Evolutionary conservation across 2,888 invertebrate genomes (phyloP).

Genomic region (Drosophila ezoana): DNA sequence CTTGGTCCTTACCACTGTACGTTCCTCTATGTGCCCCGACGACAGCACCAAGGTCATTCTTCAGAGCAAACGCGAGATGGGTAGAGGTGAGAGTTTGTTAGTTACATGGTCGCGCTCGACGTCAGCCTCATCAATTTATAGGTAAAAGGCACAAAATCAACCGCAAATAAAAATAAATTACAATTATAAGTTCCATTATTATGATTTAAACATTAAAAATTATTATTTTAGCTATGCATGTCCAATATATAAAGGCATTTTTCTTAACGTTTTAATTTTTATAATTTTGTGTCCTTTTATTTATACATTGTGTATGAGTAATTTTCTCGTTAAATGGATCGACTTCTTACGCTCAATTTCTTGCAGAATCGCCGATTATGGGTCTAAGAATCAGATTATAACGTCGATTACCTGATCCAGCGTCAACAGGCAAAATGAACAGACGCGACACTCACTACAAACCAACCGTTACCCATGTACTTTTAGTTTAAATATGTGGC

Average conservation of each 20-base stretch:
- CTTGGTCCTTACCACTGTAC: constrained; percentile 89
- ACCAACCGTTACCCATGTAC: constrained; percentile 52
- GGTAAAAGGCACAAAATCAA: constrained; percentile 85
- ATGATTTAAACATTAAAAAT: constrained; percentile 19
- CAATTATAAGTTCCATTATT: constrained; percentile 24
- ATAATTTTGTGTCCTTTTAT: constrained; percentile 73
- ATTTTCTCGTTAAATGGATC: background rate
- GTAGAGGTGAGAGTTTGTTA: constrained; percentile 88
- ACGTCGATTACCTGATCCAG: constrained; percentile 85
- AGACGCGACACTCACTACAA: constrained; percentile 24
- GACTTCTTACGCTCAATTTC: constrained; percentile 2
- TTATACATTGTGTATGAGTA: constrained; percentile 42
- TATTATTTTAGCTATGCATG: constrained; percentile 43
- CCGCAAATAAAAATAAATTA: background rate
- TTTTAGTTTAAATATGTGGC: constrained; percentile 69
- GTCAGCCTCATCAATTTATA: constrained; percentile 87
- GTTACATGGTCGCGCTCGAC: constrained; percentile 88
- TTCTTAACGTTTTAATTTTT: constrained; percentile 40
- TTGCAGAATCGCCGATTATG: constrained; percentile 86
- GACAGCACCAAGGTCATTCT: constrained; percentile 90
- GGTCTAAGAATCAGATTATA: constrained; percentile 87
- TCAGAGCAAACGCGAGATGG: constrained; percentile 86
- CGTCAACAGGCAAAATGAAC: constrained; percentile 43
- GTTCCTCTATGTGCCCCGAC: constrained; percentile 90
- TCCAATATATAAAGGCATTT: constrained; percentile 9